These are phyloP conservation scores for Conus canariensis DNA, from an alignment of 2,888 invertebrate species.

Conservation along the genomic window DNA sequence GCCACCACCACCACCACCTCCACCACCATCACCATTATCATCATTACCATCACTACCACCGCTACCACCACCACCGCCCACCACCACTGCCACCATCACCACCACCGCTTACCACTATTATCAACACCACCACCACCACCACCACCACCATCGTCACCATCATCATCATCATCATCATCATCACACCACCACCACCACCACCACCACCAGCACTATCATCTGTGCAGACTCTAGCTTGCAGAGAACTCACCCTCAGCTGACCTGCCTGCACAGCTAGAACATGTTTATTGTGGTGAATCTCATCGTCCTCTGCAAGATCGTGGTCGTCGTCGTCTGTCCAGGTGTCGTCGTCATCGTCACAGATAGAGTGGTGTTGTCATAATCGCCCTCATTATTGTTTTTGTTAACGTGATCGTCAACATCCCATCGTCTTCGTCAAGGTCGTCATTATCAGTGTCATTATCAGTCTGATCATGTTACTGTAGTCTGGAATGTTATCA, in stretches of 20 bases:
- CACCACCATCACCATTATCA: background rate
- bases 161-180: constrained; percentile 2
- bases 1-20: background rate
- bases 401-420: no score
- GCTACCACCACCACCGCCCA: background rate
- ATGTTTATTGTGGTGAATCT: no score
- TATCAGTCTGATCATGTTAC: background rate
- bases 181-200: constrained; percentile 26
- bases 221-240: no score
- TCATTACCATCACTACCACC: background rate
- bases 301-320: no score
- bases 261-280: no score
- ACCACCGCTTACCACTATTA: constrained; percentile 30
- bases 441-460: constrained; percentile 24
- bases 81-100: constrained; percentile 23
- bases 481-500: no score
- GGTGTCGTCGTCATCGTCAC: no score
- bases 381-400: no score
- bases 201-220: constrained; percentile 21
- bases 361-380: no score
- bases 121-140: constrained; percentile 29
- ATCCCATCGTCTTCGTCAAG: no score
- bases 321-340: no score
- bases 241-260: no score
- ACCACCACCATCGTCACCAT: constrained; percentile 28